Evolutionary conservation across 1,140 invertebrate species (phyloP), one percentile per base, ranked within the genome.

Genomic region (Elymnias hypermnestra): DNA sequence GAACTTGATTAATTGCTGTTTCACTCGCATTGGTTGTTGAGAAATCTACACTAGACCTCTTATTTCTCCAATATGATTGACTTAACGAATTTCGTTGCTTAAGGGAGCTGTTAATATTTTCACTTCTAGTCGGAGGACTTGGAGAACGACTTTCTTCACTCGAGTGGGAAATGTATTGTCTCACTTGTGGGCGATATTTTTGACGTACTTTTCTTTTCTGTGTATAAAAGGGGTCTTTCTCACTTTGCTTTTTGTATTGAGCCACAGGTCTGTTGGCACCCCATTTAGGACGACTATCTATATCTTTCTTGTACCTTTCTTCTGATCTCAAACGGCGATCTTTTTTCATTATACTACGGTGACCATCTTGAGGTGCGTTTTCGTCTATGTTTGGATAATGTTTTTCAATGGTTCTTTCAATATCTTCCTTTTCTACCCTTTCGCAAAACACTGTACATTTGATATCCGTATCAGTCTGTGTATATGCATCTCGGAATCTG

Each of bases 181-280:
- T 81, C n/a, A 75, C 65, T 64, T 86, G 82, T 19, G 71, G 55
- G 40, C 87, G 74, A 42, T 83, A 76, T 65, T 89, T 88, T 62
- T 89, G 87, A 22, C 90, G 79, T 38, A 91, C 63, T 78, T 91
- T 90, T 56, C 91, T 61, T 55, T 91, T 88, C 74, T 90, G 90
- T 28, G 89, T 88, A 68, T 93, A 93, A 67, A 92, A 89, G 10
- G 91, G 91, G 79, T 93, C 92, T 65, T 93, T 92, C 67, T 93
- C 92, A 57, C 92, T 93, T 78, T 93, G 92, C 50, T 93, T 93
- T 53, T 92, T 87, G 63, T 93, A 94, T 52, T 92, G 89, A 6
- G 90, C 92, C 19, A 88, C 90, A 37, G 91, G 91, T 56, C 90
- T 88, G 59, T 91, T 91, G 0, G 89, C 90, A 14, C 90, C 90